Evolutionary conservation across 2,888 invertebrate genomes (phyloP), one percentile per base, ranked within the genome.

Genomic region (Aleiodes alternator): DNA sequence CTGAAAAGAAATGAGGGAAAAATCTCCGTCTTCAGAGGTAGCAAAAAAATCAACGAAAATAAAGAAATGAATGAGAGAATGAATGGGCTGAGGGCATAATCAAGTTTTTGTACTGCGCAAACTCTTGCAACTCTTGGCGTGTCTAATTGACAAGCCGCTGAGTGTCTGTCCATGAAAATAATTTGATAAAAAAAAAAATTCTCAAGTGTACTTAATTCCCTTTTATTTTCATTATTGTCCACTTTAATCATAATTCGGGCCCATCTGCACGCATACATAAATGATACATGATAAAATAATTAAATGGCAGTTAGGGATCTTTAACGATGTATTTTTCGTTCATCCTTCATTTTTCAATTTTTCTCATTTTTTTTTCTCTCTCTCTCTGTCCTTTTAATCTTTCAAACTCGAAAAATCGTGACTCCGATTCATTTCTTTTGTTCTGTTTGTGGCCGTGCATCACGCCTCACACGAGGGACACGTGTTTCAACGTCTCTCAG

Each of bases 121-220:
- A 59, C 64, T 68, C 31, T 79, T 75, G 71, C 72, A 53, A 66
- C 61, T 69, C 61, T 68, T 71, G 75, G 76, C 78, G 80, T 78
- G 74, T 80, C 80, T 80, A 79, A 82, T 79, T 75, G 75, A 78
- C 73, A 72, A 12, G 55, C 69, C 43, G 43, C 48, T 16, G 57
- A 38, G 57, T 16, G 34, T 31, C 29, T 59, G 14, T 14, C 16
- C 23, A 56, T 9, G 56, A 38, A 48, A 34, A 34, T 34, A 34
- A 34, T 34, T 34, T 34, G 4, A 34, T 34, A 6, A 34, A 71
- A 71, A 34, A 71, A 71, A 71, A 43, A 53, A 31, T 23, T 34
- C 43, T 43, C 12, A 7, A 50, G 56, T 51, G 66, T 12, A 31
- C 23, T 50, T 50, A 31, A 34, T 55, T 16, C 14, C 14, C 14